A percentile compares a stretch with the other conserved stretches of the same genome.
Evolutionary conservation across 2,888 invertebrate genomes (phyloP).

Genomic region (Ormyrus thymus): DNA sequence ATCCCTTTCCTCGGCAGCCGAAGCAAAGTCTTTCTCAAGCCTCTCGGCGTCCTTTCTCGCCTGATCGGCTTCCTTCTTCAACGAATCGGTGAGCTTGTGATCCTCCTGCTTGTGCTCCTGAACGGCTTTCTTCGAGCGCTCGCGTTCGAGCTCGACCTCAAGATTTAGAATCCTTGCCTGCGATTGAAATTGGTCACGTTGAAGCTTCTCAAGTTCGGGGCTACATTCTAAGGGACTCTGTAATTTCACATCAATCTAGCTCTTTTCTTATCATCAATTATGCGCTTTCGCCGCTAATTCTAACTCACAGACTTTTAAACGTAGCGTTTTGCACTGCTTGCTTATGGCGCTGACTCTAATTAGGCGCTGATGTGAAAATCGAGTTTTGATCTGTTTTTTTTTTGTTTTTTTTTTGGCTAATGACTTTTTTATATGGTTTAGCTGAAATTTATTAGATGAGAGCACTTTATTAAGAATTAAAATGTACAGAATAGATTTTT

Average conservation of each 20-base stretch:
- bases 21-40: conserved; percentile 86
- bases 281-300: background rate
- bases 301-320: background rate
- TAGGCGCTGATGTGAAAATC: background rate
- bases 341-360: conserved; percentile 20
- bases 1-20: conserved; percentile 86
- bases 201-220: conserved; percentile 47
- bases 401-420: background rate
- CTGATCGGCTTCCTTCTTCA: conserved; percentile 86
- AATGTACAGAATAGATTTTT: conserved; percentile 4
- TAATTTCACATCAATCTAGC: conserved; percentile 41
- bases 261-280: background rate
- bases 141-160: conserved; percentile 87
- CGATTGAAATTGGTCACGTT: conserved; percentile 50
- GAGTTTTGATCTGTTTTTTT: no score
- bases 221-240: conserved; percentile 47
- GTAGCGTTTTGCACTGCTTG: conserved; percentile 13
- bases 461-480: background rate
- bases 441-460: conserved; percentile 11
- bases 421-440: background rate
- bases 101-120: conserved; percentile 76
- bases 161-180: conserved; percentile 86
- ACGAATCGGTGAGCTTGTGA: conserved; percentile 81
- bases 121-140: conserved; percentile 75
- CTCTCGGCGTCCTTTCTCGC: conserved; percentile 87